phyloP scores from a whole-genome alignment of 2,888 invertebrate genomes.

The Gastracanthus pulcherrimus region DNA sequence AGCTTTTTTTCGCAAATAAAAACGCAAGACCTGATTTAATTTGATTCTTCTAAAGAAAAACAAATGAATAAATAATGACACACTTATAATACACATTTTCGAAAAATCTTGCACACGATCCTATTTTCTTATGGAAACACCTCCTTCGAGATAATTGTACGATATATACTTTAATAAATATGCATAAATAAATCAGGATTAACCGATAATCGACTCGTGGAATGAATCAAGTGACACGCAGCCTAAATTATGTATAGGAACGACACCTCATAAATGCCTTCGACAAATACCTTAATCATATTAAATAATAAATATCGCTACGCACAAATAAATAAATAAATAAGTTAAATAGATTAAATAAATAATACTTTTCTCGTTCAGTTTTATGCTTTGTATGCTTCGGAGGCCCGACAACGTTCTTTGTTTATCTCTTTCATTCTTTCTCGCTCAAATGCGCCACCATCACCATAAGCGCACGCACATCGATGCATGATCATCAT shows the following conservation, averaged over 20 bases:
- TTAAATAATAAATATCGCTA: conserved; percentile 26
- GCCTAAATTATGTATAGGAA: conserved; percentile 29
- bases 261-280: conserved; percentile 24
- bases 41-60: neutral
- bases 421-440: too few relatives aligned
- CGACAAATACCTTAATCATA: conserved; percentile 14
- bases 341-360: conserved; percentile 45
- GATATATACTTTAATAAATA: neutral
- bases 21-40: conserved; percentile 9
- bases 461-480: neutral
- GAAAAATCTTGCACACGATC: conserved; percentile 15
- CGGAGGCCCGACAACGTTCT: conserved; percentile 27
- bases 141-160: too few relatives aligned
- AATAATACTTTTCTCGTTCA: conserved; percentile 51
- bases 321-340: conserved; percentile 39
- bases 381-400: neutral
- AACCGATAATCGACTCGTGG: conserved; percentile 27
- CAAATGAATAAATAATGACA: neutral
- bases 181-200: too few relatives aligned
- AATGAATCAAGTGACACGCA: conserved; percentile 37
- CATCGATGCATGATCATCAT: too few relatives aligned
- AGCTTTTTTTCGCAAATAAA: neutral
- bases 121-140: neutral
- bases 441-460: neutral
- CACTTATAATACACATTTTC: neutral